Conservation (phyloP, 2,113 vertebrate genomes). For the Menidia beryllina region DNA sequence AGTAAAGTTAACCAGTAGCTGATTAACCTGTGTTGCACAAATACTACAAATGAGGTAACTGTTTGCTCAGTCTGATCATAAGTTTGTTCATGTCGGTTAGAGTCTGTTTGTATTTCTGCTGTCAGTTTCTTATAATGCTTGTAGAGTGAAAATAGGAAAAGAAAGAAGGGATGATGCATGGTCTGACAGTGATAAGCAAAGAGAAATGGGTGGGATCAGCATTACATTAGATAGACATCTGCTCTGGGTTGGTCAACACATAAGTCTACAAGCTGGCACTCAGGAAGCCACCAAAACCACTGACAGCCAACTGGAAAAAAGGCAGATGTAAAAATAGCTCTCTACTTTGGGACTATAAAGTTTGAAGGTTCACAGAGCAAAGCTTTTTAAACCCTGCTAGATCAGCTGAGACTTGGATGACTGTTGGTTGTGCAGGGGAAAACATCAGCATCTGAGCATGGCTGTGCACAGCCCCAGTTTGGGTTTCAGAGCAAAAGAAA, state of each 20-base stretch:
- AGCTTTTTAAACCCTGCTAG: conserved; percentile 18
- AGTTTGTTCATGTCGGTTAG: too few relatives aligned
- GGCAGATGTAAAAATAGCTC: conserved; percentile 68
- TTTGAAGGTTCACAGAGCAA: conserved; percentile 46
- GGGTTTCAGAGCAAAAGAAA: conserved; percentile 20
- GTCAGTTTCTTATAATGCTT: not conserved
- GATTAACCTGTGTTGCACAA: conserved; percentile 6
- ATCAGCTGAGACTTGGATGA: conserved; percentile 37
- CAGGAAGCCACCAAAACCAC: conserved; percentile 64
- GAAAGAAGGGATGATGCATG: conserved; percentile 6
- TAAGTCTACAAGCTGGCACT: conserved; percentile 44
- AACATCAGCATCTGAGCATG: conserved; percentile 21
- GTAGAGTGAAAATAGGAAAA: not conserved
- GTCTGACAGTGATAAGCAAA: conserved; percentile 14
- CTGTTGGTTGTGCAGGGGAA: conserved; percentile 33
- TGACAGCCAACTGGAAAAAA: conserved; percentile 65
- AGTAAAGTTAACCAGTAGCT: conserved; percentile 1
- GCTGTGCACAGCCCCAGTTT: conserved; percentile 20
- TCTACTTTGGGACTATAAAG: conserved; percentile 30
- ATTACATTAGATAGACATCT: conserved; percentile 59
- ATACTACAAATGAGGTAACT: conserved; percentile 1
- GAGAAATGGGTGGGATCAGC: conserved; percentile 19
- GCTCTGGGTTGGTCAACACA: conserved; percentile 45
- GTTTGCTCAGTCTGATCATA: not conserved
- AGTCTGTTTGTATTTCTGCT: not conserved